Conservation (phyloP, 2,113 vertebrate species). For the Typhlomys cinereus region DNA sequence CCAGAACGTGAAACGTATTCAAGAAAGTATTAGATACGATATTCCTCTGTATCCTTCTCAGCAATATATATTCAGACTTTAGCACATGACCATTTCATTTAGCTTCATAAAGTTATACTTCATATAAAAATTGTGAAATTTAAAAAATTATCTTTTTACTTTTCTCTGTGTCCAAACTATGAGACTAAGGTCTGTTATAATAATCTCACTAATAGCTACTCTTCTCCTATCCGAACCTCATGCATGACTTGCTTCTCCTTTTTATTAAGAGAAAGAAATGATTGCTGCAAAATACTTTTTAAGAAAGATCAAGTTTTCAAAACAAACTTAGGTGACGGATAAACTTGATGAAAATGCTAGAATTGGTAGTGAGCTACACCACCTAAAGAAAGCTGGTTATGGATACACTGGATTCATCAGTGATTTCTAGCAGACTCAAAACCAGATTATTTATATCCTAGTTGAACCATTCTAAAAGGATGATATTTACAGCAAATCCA, state of each 20-base stretch:
- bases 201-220: not conserved
- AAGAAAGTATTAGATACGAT: not conserved
- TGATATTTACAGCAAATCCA: too few relatives aligned
- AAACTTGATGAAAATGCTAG: not conserved
- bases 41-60: not conserved
- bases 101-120: not conserved
- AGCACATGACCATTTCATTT: not conserved
- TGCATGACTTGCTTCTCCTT: not conserved
- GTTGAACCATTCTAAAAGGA: not conserved
- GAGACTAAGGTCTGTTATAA: not conserved
- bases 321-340: not conserved
- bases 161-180: not conserved
- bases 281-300: not conserved
- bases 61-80: not conserved
- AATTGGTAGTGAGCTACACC: not conserved
- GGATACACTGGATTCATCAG: not conserved
- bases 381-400: not conserved
- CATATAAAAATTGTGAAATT: not conserved
- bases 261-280: not conserved
- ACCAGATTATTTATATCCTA: not conserved
- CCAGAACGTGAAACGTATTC: not conserved
- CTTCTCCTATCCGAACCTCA: not conserved
- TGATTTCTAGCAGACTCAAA: not conserved
- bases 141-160: not conserved
- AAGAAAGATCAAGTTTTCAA: not conserved